phyloP scores from a whole-genome alignment of 2,888 invertebrate species.

The Heliconius aoede region DNA sequence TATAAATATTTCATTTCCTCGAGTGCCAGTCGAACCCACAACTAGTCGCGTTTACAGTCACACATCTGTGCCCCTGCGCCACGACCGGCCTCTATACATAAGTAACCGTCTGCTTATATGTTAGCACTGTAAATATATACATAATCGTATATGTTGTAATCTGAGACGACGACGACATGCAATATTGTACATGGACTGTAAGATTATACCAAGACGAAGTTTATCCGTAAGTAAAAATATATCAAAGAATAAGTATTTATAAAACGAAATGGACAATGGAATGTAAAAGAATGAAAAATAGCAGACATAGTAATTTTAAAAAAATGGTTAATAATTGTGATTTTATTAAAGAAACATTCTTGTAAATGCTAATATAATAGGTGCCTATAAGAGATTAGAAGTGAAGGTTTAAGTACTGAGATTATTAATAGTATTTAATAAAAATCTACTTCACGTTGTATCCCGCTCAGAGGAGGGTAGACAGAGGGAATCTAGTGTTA shows the following conservation, averaged over 20 bases:
- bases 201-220: conserved; percentile 34
- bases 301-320: background rate
- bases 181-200: conserved; percentile 33
- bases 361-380: background rate
- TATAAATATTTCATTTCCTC: no score
- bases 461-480: no score
- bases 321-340: no score
- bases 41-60: no score
- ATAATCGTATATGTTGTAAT: conserved; percentile 35
- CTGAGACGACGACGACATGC: conserved; percentile 24
- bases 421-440: background rate
- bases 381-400: background rate
- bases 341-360: no score
- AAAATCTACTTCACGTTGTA: no score
- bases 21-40: no score
- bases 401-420: background rate
- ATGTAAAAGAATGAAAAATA: no score
- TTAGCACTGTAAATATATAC: conserved; percentile 32
- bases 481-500: no score
- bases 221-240: conserved; percentile 14
- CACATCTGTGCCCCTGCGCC: no score
- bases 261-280: background rate
- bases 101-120: conserved; percentile 22
- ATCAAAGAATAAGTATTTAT: background rate
- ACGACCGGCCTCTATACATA: no score